Evolutionary conservation across 2,797 vertebrate species (phyloP), one percentile per base, ranked within the genome.

Genomic region (Thripadectes ignobilis): DNA sequence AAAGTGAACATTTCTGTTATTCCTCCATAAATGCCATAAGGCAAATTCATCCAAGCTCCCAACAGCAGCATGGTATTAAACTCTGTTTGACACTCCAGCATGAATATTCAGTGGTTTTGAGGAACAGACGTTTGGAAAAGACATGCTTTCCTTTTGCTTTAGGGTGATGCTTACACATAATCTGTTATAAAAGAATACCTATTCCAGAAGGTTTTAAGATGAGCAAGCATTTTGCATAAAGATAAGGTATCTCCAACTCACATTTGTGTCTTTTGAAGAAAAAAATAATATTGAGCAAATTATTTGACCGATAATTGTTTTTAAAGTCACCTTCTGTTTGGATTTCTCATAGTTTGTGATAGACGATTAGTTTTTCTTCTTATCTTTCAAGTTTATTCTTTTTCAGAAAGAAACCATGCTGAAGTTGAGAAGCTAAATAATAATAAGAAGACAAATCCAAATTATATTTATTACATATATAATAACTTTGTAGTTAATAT

Each of bases 341-440:
- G 38, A 41, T 81, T 95, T 91, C 58, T 30, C 5, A 34, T 66
- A 10, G 48, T 62, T 79, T 72, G 79, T 69, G 34, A 54, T 38
- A 62, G 12, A 15, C 78, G 34, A 36, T 45, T 94, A 67, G 17
- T 54, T 85, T 95, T 97, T 91, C 58, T 84, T 71, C 29, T 83
- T 71, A 54, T 54, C n/a, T 62, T 65, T 62, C 30, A 73, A 62
- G 27, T 36, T 93, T 91, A 95, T 58, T 27, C 38, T 27, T 85
- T 92, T 91, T 96, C 89, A 95, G 89, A 95, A 74, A 30, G 32
- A 16, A 68, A 54, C 76, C 4, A 2, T 54, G 52, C 23, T 85
- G 87, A 97, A 93, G 54, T 92, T 93, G 48, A 97, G 85, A 95
- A 77, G 57, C n/a, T 65, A 69, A 55, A 89, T 85, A 52, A 89